Evolutionary conservation across 2,888 invertebrate species (phyloP), one percentile per base, ranked within the genome.

Genomic region (Tenthredo amoena): DNA sequence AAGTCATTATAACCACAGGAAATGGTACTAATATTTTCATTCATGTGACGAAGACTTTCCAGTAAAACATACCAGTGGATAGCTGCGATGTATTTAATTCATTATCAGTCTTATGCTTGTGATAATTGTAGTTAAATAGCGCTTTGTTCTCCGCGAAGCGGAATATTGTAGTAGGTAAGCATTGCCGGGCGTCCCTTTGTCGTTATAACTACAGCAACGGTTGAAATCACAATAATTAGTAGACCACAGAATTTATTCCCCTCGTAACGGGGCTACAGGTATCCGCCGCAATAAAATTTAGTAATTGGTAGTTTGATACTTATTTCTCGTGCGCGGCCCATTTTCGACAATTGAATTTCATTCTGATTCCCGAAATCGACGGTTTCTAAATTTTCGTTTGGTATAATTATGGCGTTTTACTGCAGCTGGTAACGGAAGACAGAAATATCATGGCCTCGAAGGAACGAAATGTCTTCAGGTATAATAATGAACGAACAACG

Each of bases 151-250:
- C 50, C 77, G 47, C 31, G 7, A 77, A 77, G 55, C 34, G 77
- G 21, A 77, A 77, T 77, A 50, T 62, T 81, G 26, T 40, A 62
- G 58, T 21, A 40, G 81, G 81, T 40, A 21, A 50, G 77, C 34
- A 77, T 55, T 26, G 50, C 77, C 50, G 21, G 5, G 40, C 40
- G 62, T 81, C 62, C 50, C 62, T 62, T 58, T 81, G 81, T 81
- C 47, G 62, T 40, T 40, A 12, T 26, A 21, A 3, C 37, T 40
- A 62, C 62, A 7, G 62, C n/a, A 81, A 81, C 58, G 58, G 62
- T 40, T 81, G 62, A 34, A 81, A 81, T 62, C 50, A 50, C 37
- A 58, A 81, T 81, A 81, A 81, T 81, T 58, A 81, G 58, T 40
- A 40, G 34, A n/a, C 58, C 50, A 50, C 58, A 81, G 18, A 62